Base-by-base conservation (phyloP, 1,140 invertebrate species). In the Euwallacea similis region DNA sequence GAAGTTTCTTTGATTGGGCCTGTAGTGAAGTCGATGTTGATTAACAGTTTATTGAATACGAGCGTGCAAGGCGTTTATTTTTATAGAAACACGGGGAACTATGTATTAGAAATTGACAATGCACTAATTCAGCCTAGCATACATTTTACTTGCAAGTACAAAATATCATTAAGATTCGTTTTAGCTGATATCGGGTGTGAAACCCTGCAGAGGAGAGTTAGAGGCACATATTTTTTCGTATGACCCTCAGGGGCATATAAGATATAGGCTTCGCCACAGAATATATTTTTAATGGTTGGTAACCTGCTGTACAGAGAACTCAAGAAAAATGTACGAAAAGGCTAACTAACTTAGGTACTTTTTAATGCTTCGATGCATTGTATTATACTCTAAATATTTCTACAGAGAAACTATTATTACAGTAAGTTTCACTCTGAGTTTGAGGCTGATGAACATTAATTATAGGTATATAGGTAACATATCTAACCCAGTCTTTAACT, bases 231-330 rank as follows among this genome's bases (percentile, higher is more conserved):
- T 4, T n/a, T 43, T 7, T 33, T 33, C 21, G 21, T 43, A 58
- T 33, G 21, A 33, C 21, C 21, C 21, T 4, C 21, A 33, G 21
- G 21, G 21, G 1, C 21, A 33, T 33, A 33, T 4, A 33, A 33
- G 21, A 33, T 33, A 33, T 50, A 50, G 46, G 13, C 46, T 11
- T 50, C 46, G 9, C 13, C 7, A 13, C 42, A 62, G 41, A 15
- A 56, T 70, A 62, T 65, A 65, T 71, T 71, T 71, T 71, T 71
- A 65, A 64, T 65, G 63, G 59, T 47, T 16, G 69, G 54, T 55
- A 54, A 61, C 54, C 69, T 59, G 66, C 66, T 72, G 63, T 66
- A 67, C 63, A 55, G n/a, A 7, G n/a, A 54, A 63, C 21, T 63
- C n/a, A 58, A 56, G 41, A 42, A 71, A 71, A 63, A 56, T 69